These are phyloP conservation scores for Piaya cayana DNA, from an alignment of 2,113 vertebrate genomes.

Conservation along the genomic window DNA sequence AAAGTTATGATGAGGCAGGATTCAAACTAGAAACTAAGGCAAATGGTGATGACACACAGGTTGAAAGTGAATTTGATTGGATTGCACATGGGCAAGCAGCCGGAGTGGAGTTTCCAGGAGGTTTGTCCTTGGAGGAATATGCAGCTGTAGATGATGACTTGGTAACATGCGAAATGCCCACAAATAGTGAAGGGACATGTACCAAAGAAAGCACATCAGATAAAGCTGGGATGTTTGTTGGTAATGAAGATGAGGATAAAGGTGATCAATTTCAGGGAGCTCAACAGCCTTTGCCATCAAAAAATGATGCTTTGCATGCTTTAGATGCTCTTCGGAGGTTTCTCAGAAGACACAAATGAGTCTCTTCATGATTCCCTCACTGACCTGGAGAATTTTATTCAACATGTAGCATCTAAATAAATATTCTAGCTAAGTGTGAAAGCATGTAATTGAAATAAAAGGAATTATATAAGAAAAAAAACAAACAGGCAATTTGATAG, in stretches of 20 bases:
- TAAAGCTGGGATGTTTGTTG: conserved; percentile 10
- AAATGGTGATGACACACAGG: neutral
- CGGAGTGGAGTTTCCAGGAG: conserved; percentile 71
- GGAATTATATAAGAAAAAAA: neutral
- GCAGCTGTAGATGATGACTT: conserved; percentile 66
- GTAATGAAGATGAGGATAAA: conserved; percentile 45
- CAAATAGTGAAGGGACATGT: neutral
- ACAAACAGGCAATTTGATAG: neutral
- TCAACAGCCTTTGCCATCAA: conserved; percentile 60
- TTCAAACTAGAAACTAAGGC: conserved; percentile 53
- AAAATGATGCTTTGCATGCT: conserved; percentile 67
- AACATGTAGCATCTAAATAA: conserved; percentile 42
- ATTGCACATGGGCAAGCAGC: conserved; percentile 47
- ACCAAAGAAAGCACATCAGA: neutral
- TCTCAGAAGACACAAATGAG: conserved; percentile 50
- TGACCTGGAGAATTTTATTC: conserved; percentile 76
- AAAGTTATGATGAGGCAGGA: conserved; percentile 54
- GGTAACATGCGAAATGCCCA: conserved; percentile 33
- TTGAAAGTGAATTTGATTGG: conserved; percentile 39
- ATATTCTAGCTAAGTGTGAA: neutral
- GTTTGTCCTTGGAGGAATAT: conserved; percentile 69
- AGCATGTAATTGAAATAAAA: neutral
- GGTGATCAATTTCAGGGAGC: neutral
- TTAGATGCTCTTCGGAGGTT: conserved; percentile 71
- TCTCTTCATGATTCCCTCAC: conserved; percentile 59